These are phyloP conservation scores for Chrysaora quinquecirrha DNA, from an alignment of 30 jellyfish, hydroid and myxozoan species.

Conservation along the genomic window DNA sequence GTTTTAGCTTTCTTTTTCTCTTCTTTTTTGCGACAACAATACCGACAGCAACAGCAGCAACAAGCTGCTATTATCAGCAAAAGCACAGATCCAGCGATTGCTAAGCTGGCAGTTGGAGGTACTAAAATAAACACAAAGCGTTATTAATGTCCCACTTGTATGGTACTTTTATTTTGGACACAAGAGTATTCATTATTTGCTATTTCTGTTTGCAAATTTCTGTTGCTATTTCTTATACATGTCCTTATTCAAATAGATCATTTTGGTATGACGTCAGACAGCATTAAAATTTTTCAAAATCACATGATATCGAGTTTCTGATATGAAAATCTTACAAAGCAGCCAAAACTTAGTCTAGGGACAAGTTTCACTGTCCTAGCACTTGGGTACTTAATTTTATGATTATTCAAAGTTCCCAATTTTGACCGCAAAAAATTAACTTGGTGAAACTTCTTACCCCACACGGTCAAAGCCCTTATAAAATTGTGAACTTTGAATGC, in stretches of 20 bases:
- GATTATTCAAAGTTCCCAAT: no score
- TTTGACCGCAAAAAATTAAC: no score
- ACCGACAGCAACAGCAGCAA: slow-evolving; percentile 90
- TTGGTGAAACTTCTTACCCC: no score
- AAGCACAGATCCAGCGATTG: slow-evolving; percentile 64
- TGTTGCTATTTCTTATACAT: neutral
- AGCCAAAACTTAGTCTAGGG: no score
- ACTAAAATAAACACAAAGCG: slow-evolving; percentile 26
- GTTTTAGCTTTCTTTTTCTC: slow-evolving; percentile 71
- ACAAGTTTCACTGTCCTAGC: no score
- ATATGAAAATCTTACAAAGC: no score
- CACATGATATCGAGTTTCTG: no score
- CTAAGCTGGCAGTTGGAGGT: slow-evolving; percentile 79
- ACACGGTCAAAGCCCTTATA: no score
- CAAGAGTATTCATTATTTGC: neutral
- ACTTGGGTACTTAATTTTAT: no score
- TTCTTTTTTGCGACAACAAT: slow-evolving; percentile 74
- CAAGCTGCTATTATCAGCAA: slow-evolving; percentile 46
- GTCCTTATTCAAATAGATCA: neutral
- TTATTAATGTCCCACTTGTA: neutral
- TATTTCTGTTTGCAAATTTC: neutral
- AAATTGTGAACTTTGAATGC: no score
- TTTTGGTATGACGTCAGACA: no score
- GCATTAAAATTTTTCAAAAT: no score
- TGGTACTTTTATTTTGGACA: neutral